Evolutionary conservation across 1,140 invertebrate genomes (phyloP).

Genomic region (Trichogramma pretiosum): DNA sequence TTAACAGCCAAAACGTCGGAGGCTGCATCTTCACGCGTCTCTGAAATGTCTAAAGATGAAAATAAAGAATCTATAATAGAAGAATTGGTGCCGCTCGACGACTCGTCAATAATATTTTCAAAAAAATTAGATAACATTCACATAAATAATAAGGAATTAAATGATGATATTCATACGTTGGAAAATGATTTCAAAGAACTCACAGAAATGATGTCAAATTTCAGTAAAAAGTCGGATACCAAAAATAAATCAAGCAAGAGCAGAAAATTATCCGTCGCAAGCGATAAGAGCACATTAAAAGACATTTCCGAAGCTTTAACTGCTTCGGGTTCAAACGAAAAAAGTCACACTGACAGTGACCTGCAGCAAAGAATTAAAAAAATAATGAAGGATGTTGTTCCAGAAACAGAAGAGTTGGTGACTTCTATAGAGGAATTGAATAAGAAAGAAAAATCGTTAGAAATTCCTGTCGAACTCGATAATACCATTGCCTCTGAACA

Average conservation of each 20-base stretch:
- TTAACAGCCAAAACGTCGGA: slow-evolving; percentile 4
- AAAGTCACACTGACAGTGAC: slow-evolving; percentile 1
- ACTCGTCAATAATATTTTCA: slow-evolving; percentile 19
- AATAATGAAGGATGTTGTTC: slow-evolving; percentile 22
- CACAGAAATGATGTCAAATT: slow-evolving; percentile 39
- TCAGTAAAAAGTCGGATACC: slow-evolving; percentile 34
- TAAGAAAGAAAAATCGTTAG: slow-evolving; percentile 34
- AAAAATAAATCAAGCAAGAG: slow-evolving; percentile 22
- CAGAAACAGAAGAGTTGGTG: slow-evolving; percentile 15
- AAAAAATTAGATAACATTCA: slow-evolving; percentile 31
- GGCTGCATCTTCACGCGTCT: background rate
- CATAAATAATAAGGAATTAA: slow-evolving; percentile 37
- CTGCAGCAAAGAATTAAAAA: slow-evolving; percentile 14
- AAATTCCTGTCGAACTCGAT: slow-evolving; percentile 37
- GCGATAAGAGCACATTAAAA: slow-evolving; percentile 22
- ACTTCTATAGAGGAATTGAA: slow-evolving; percentile 29
- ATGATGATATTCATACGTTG: slow-evolving; percentile 37
- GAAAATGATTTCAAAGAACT: slow-evolving; percentile 39
- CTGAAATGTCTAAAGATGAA: background rate
- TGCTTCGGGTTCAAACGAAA: background rate
- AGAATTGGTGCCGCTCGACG: background rate
- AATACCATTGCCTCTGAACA: slow-evolving; percentile 36
- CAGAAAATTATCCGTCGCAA: background rate
- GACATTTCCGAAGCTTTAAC: slow-evolving; percentile 34
- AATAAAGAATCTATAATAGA: slow-evolving; percentile 5